These are phyloP conservation scores for Monoplex corrugatus DNA, from an alignment of 2,888 invertebrate genomes.

Conservation along the genomic window DNA sequence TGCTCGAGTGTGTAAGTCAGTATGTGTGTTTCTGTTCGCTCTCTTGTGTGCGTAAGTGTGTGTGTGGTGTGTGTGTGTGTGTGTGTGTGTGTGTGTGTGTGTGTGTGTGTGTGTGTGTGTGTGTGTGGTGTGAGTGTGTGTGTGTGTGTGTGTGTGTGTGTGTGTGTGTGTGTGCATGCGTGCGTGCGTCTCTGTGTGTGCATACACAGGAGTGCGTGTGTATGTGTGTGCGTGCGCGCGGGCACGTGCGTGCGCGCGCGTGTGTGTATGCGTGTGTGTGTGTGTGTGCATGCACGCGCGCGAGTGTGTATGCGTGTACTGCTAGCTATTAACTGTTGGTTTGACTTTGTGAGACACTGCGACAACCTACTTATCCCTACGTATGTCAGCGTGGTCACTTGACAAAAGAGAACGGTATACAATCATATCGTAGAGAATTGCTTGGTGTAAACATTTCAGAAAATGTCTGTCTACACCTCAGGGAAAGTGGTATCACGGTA, in stretches of 20 bases:
- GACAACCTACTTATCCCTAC: not conserved
- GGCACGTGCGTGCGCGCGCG: not conserved
- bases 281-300: not conserved
- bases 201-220: not conserved
- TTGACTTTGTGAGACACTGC: not conserved
- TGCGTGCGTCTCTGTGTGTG: constrained; percentile 4
- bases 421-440: not conserved
- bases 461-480: not conserved
- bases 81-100: constrained; percentile 40
- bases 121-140: not conserved
- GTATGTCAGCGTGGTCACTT: not conserved
- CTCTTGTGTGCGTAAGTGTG: constrained; percentile 28
- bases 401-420: not conserved
- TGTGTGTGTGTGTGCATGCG: not conserved
- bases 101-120: constrained; percentile 34
- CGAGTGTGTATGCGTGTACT: not conserved
- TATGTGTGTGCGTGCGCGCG: constrained; percentile 1
- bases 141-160: constrained; percentile 18
- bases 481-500: not conserved
- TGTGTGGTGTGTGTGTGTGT: constrained; percentile 36
- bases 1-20: not conserved
- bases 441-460: not conserved
- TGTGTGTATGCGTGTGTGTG: constrained; percentile 1
- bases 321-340: too few relatives aligned
- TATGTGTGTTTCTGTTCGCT: constrained; percentile 15